Evolutionary conservation across 2,888 invertebrate species (phyloP).

Genomic region (Tetropium fuscum): DNA sequence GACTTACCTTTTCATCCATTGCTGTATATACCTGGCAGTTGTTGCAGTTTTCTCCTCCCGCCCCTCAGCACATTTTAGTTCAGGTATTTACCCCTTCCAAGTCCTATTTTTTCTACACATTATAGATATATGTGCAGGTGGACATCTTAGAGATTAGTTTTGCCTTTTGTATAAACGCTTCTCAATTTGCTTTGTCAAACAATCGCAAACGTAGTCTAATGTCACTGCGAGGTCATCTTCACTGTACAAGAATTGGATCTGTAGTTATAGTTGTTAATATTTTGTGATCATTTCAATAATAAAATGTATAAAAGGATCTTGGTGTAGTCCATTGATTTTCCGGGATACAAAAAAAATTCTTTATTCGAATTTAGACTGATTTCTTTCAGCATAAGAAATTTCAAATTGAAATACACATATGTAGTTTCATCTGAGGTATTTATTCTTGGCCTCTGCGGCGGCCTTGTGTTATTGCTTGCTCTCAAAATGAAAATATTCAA

Average conservation of each 20-base stretch:
- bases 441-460: too few relatives aligned
- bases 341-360: background rate
- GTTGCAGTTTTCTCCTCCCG: slow-evolving; percentile 36
- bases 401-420: too few relatives aligned
- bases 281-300: slow-evolving; percentile 57
- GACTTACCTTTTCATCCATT: slow-evolving; percentile 31
- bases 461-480: too few relatives aligned
- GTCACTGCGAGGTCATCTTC: slow-evolving; percentile 48
- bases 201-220: slow-evolving; percentile 54
- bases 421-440: too few relatives aligned
- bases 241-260: slow-evolving; percentile 47
- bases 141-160: slow-evolving; percentile 46
- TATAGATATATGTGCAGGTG: slow-evolving; percentile 26
- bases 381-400: too few relatives aligned
- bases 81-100: slow-evolving; percentile 14
- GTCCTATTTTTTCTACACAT: slow-evolving; percentile 21
- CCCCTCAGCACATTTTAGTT: slow-evolving; percentile 24
- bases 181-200: slow-evolving; percentile 46
- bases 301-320: slow-evolving; percentile 43
- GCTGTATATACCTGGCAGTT: slow-evolving; percentile 38
- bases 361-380: too few relatives aligned
- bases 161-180: slow-evolving; percentile 45
- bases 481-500: too few relatives aligned
- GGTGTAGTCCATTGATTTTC: background rate
- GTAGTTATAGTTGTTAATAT: slow-evolving; percentile 52